These are phyloP conservation scores for Pelecanus crispus DNA, from an alignment of 2,113 vertebrate genomes.

Conservation along the genomic window DNA sequence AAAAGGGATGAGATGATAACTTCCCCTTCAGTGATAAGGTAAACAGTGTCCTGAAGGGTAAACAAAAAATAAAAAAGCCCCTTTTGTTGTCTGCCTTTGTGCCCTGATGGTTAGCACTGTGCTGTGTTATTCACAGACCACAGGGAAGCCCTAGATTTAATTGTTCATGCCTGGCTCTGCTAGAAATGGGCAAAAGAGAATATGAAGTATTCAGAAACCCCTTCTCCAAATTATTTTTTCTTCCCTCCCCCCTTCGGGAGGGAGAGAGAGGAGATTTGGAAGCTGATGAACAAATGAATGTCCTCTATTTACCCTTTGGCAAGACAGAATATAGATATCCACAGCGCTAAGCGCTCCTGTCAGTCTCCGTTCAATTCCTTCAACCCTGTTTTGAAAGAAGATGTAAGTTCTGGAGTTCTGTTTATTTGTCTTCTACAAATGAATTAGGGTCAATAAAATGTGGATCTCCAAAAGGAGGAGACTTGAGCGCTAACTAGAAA, in stretches of 20 bases:
- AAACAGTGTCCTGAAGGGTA: conserved; percentile 82
- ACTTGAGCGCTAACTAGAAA: not conserved
- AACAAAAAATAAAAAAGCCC: conserved; percentile 71
- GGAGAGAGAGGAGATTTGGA: conserved; percentile 50
- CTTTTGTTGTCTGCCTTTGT: conserved; percentile 70
- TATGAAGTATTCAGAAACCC: conserved; percentile 54
- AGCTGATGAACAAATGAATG: conserved; percentile 69
- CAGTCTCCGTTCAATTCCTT: conserved; percentile 33
- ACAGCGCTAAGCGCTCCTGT: conserved; percentile 41
- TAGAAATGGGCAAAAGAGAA: conserved; percentile 66
- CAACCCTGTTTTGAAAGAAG: conserved; percentile 4
- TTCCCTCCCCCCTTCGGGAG: not conserved
- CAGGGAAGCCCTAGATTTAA: conserved; percentile 75
- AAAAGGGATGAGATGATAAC: conserved; percentile 65
- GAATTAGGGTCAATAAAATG: not conserved
- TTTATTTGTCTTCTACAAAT: conserved; percentile 32
- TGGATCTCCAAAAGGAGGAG: not conserved
- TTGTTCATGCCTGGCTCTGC: conserved; percentile 70
- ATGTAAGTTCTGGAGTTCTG: conserved; percentile 11
- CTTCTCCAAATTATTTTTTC: conserved; percentile 62
- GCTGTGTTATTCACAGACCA: conserved; percentile 74
- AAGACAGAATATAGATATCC: conserved; percentile 63
- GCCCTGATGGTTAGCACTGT: conserved; percentile 67
- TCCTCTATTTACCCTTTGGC: conserved; percentile 77
- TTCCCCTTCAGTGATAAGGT: conserved; percentile 73